Evolutionary conservation across 2,113 vertebrate species (phyloP).

Genomic region (Amphiprion percula): DNA sequence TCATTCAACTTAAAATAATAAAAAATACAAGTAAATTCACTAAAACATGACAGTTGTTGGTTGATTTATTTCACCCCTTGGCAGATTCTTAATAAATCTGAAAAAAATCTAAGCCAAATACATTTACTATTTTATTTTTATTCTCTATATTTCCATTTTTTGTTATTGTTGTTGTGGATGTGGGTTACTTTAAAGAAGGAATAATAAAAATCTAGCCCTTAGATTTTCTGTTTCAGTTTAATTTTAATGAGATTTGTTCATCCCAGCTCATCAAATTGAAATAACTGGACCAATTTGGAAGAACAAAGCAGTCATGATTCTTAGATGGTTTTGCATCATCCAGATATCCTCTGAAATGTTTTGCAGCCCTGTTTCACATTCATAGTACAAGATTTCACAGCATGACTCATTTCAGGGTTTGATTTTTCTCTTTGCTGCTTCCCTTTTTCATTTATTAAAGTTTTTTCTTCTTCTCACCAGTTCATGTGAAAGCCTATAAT

Average conservation of each 20-base stretch:
- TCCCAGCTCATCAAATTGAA: conserved; percentile 22
- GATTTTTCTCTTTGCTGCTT: not conserved
- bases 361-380: conserved; percentile 22
- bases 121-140: not conserved
- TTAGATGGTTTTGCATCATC: not conserved
- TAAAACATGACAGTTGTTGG: not conserved
- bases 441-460: not conserved
- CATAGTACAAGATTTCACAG: not conserved
- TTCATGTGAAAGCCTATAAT: conserved; percentile 3
- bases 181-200: not conserved
- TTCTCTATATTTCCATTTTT: not conserved
- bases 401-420: not conserved
- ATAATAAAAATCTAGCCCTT: not conserved
- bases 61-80: too few species aligned
- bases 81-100: too few species aligned
- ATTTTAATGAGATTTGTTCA: conserved; percentile 8
- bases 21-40: too few species aligned
- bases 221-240: not conserved
- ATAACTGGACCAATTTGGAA: not conserved
- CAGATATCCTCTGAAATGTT: conserved; percentile 8
- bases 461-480: not conserved
- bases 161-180: not conserved
- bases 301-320: conserved; percentile 13
- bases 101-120: too few species aligned
- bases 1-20: not conserved